These are phyloP conservation scores for Lysiphlebus fabarum DNA, from an alignment of 1,140 invertebrate genomes.

Conservation along the genomic window DNA sequence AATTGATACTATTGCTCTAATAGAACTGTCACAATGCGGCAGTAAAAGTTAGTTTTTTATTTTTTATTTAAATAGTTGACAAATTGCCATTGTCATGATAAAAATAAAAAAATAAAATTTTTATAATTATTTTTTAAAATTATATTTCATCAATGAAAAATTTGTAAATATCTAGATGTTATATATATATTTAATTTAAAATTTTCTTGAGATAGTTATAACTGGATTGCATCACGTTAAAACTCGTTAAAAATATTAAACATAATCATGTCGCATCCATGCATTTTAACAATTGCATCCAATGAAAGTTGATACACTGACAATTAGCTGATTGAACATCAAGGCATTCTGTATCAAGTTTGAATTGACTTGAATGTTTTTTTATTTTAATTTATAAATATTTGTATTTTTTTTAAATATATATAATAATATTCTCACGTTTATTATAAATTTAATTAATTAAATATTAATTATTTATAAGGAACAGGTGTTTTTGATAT, in stretches of 20 bases:
- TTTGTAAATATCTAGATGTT: no score
- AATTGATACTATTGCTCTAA: no score
- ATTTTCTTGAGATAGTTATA: constrained; percentile 22
- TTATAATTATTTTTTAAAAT: no score
- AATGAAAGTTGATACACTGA: constrained; percentile 47
- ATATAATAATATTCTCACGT: no score
- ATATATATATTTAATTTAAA: constrained; percentile 6
- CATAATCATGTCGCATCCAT: constrained; percentile 38
- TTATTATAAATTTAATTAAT: no score
- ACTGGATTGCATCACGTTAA: constrained; percentile 44
- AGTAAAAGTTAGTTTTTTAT: no score
- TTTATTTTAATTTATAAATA: no score
- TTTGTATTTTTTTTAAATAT: no score
- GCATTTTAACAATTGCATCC: constrained; percentile 40
- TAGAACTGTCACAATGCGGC: constrained; percentile 27
- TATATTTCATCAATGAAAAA: no score
- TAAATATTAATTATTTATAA: no score
- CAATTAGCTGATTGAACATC: constrained; percentile 46
- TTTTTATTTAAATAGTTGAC: constrained; percentile 30
- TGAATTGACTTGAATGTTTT: background rate
- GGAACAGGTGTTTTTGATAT: background rate
- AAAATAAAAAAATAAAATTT: no score
- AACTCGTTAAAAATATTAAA: constrained; percentile 24
- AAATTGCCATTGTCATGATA: constrained; percentile 10
- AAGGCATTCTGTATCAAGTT: constrained; percentile 24